Evolutionary conservation across 2,888 invertebrate genomes (phyloP).

Genomic region (Cephonodes hylas): DNA sequence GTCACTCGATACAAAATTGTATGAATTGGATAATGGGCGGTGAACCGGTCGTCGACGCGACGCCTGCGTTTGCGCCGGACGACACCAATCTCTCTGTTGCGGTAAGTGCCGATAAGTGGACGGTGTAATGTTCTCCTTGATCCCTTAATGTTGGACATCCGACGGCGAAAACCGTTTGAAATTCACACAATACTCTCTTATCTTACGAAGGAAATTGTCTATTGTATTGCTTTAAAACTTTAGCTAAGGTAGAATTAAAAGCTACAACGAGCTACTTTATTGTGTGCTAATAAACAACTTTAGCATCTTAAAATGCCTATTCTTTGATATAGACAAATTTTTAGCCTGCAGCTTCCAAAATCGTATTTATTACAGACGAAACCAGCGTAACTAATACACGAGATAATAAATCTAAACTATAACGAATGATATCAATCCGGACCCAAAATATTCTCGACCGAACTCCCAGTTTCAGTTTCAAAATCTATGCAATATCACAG

Average conservation of each 20-base stretch:
- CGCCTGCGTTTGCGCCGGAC: slow-evolving; percentile 54
- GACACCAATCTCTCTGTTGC: slow-evolving; percentile 57
- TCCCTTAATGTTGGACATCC: slow-evolving; percentile 56
- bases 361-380: too few relatives aligned
- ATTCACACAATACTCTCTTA: background rate
- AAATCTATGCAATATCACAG: background rate
- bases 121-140: slow-evolving; percentile 60
- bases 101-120: slow-evolving; percentile 54
- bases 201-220: too few relatives aligned
- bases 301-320: too few relatives aligned
- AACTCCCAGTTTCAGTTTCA: background rate
- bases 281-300: too few relatives aligned
- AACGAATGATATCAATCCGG: background rate
- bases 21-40: slow-evolving; percentile 62
- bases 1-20: slow-evolving; percentile 33
- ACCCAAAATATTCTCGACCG: background rate
- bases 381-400: too few relatives aligned
- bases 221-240: too few relatives aligned
- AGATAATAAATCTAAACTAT: background rate
- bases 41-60: slow-evolving; percentile 34
- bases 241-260: too few relatives aligned
- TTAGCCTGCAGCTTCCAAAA: too few relatives aligned
- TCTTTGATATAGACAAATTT: too few relatives aligned
- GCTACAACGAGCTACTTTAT: too few relatives aligned
- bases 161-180: slow-evolving; percentile 41